Conservation (phyloP, 2,797 vertebrate species). For the Acanthopagrus latus region DNA sequence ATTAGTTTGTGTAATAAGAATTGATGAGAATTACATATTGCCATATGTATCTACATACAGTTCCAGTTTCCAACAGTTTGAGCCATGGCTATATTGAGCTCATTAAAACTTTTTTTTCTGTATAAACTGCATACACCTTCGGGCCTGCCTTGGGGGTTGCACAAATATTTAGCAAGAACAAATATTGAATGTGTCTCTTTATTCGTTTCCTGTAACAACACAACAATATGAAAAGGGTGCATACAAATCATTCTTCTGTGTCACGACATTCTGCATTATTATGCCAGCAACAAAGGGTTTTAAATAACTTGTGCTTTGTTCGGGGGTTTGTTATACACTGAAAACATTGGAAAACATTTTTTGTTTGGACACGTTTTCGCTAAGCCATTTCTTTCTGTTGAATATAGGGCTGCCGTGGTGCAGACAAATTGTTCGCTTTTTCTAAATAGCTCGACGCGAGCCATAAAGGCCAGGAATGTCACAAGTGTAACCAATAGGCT, state of each 20-base stretch:
- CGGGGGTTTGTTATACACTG: not conserved
- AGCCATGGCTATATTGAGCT: too few relatives aligned
- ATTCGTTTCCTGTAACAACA: not conserved
- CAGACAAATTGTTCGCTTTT: slow-evolving; percentile 16
- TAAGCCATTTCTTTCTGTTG: not conserved
- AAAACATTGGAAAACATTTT: not conserved
- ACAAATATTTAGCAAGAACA: not conserved
- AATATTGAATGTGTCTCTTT: not conserved
- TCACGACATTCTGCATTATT: not conserved
- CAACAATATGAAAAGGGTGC: not conserved
- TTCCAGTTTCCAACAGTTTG: not conserved
- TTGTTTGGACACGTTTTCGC: not conserved
- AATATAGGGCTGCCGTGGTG: not conserved
- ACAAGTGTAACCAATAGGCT: slow-evolving; percentile 6
- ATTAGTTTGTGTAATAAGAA: not conserved
- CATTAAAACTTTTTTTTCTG: not conserved
- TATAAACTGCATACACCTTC: not conserved
- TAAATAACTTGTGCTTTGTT: slow-evolving; percentile 3
- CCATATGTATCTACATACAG: not conserved
- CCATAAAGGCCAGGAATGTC: slow-evolving; percentile 35
- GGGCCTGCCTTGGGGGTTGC: not conserved
- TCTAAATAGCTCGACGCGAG: slow-evolving; percentile 12
- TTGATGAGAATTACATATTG: not conserved
- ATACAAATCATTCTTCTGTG: slow-evolving; percentile 4
- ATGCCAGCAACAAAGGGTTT: not conserved